Percentiles rank a stretch among this genome's conserved stretches.
Conservation (phyloP, 2,113 vertebrate species). For the Brachionichthys hirsutus region DNA sequence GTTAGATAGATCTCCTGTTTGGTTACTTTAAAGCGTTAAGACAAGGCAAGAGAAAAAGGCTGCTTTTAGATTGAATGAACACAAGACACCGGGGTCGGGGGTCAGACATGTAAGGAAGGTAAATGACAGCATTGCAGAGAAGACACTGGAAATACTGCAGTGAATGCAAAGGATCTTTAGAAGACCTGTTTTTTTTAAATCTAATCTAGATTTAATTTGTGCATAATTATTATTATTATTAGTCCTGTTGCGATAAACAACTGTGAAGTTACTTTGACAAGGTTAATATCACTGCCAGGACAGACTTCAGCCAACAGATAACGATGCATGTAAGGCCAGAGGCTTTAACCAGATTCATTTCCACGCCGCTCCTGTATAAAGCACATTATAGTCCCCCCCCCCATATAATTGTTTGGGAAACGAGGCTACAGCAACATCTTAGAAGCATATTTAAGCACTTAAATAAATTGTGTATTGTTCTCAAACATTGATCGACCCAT, state of each 20-base stretch:
- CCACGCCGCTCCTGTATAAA: constrained; percentile 50
- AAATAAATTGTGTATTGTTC: constrained; percentile 36
- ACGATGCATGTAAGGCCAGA: constrained; percentile 44
- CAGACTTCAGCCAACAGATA: constrained; percentile 38
- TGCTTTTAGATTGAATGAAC: constrained; percentile 92
- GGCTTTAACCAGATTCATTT: constrained; percentile 35
- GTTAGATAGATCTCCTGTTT: constrained; percentile 99
- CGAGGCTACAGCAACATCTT: constrained; percentile 53
- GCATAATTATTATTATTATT: constrained; percentile 27
- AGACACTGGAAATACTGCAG: constrained; percentile 55
- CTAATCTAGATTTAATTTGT: constrained; percentile 32
- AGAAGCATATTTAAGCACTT: constrained; percentile 56
- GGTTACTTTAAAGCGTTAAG: constrained; percentile 99
- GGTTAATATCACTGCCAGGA: constrained; percentile 40
- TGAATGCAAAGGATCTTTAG: constrained; percentile 35
- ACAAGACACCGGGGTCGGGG: constrained; percentile 27
- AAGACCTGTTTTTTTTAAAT: constrained; percentile 7
- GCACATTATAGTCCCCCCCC: constrained; percentile 41
- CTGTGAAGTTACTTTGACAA: constrained; percentile 22
- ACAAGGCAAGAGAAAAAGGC: constrained; percentile 99
- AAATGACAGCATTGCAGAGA: constrained; percentile 67
- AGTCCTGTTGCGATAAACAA: constrained; percentile 18
- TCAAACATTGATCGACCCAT: constrained; percentile 32
- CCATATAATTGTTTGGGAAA: constrained; percentile 26
- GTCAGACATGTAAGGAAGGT: constrained; percentile 65